Evolutionary conservation across 2,797 vertebrate genomes (phyloP).

Genomic region (Ctenopoma multispine): DNA sequence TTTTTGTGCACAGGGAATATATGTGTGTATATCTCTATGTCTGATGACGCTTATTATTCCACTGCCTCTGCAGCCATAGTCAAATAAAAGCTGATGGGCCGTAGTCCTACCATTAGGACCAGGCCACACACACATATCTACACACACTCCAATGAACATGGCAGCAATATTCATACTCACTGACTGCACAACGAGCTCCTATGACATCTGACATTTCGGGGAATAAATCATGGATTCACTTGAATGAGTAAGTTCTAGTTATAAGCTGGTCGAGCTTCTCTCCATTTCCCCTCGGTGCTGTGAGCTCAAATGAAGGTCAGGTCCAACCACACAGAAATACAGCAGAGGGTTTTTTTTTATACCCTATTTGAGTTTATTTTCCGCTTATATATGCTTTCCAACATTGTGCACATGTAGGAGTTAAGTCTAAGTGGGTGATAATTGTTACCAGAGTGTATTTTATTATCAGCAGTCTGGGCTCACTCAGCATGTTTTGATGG

Average conservation of each 20-base stretch:
- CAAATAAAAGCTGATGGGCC: slow-evolving; percentile 80
- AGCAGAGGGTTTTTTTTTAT: slow-evolving; percentile 16
- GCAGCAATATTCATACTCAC: slow-evolving; percentile 73
- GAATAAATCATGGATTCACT: slow-evolving; percentile 79
- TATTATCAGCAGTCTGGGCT: slow-evolving; percentile 79
- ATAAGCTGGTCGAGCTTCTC: slow-evolving; percentile 66
- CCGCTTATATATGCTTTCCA: slow-evolving; percentile 60
- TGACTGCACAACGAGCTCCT: slow-evolving; percentile 74
- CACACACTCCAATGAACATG: slow-evolving; percentile 64
- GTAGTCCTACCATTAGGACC: slow-evolving; percentile 69
- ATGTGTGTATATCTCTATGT: slow-evolving; percentile 43
- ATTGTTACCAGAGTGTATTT: slow-evolving; percentile 78
- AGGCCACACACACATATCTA: slow-evolving; percentile 49
- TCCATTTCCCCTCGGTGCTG: slow-evolving; percentile 58
- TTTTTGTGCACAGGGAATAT: slow-evolving; percentile 31
- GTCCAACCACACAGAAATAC: slow-evolving; percentile 45
- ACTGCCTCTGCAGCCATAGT: slow-evolving; percentile 60
- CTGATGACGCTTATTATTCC: slow-evolving; percentile 69
- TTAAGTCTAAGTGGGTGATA: slow-evolving; percentile 78
- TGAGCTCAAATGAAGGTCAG: slow-evolving; percentile 76
- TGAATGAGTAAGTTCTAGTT: slow-evolving; percentile 75
- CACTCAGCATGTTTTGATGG: slow-evolving; percentile 64
- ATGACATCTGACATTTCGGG: slow-evolving; percentile 80
- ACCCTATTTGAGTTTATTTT: slow-evolving; percentile 35
- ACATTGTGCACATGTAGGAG: slow-evolving; percentile 74